phyloP scores from a whole-genome alignment of 2,113 vertebrate genomes.

The Perca schrenkii region DNA sequence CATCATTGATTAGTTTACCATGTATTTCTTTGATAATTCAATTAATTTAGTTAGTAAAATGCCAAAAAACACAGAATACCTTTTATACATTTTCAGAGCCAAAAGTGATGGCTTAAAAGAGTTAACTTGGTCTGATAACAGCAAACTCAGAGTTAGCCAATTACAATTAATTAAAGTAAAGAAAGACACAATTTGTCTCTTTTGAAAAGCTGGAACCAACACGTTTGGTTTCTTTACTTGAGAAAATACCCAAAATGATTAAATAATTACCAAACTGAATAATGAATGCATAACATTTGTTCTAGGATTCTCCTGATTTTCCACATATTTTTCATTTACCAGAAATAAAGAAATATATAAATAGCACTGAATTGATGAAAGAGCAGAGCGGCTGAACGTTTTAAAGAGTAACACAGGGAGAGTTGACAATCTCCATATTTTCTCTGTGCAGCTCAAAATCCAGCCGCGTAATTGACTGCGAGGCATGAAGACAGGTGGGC shows the following conservation, averaged over 20 bases:
- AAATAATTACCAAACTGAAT: constrained; percentile 24
- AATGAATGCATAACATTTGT: constrained; percentile 18
- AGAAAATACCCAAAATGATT: constrained; percentile 1
- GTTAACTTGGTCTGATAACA: neutral
- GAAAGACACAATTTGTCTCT: constrained; percentile 18
- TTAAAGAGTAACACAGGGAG: constrained; percentile 17
- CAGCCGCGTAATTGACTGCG: constrained; percentile 13
- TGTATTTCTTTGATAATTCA: neutral
- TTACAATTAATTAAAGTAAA: constrained; percentile 16
- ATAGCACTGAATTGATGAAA: constrained; percentile 27
- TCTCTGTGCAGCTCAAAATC: constrained; percentile 12
- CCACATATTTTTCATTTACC: neutral
- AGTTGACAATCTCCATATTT: constrained; percentile 35
- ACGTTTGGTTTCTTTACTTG: constrained; percentile 11
- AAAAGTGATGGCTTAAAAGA: neutral
- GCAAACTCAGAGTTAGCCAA: constrained; percentile 4
- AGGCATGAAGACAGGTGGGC: constrained; percentile 48
- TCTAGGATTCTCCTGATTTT: constrained; percentile 4
- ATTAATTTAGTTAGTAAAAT: neutral
- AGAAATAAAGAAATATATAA: constrained; percentile 11
- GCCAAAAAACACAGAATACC: neutral
- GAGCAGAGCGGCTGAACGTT: neutral
- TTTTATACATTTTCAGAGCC: neutral
- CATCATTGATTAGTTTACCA: neutral
- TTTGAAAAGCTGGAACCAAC: constrained; percentile 17